Evolutionary conservation across 2,113 vertebrate species (phyloP).

Genomic region (Zosterops hypoxanthus): DNA sequence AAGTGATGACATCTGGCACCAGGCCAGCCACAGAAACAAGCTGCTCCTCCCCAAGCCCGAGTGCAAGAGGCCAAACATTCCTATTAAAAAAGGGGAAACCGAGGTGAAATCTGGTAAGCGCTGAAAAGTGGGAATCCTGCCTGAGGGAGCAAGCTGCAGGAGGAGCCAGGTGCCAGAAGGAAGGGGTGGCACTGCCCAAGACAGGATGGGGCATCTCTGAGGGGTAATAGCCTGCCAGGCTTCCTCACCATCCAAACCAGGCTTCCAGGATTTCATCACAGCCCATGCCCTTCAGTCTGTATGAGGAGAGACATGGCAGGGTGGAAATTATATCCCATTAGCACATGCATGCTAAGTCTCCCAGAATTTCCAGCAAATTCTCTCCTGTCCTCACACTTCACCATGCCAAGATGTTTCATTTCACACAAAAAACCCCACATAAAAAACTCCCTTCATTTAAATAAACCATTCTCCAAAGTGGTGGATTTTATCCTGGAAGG

Average conservation of each 20-base stretch:
- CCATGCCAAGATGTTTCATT: background rate
- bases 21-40: constrained; percentile 76
- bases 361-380: background rate
- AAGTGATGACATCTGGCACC: constrained; percentile 82
- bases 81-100: constrained; percentile 59
- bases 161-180: background rate
- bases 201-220: background rate
- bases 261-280: background rate
- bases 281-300: background rate
- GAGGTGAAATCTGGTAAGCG: constrained; percentile 62
- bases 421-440: background rate
- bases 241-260: background rate
- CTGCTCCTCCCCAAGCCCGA: constrained; percentile 66
- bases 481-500: background rate
- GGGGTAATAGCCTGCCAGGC: background rate
- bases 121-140: constrained; percentile 35
- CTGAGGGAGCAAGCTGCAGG: background rate
- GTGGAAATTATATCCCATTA: background rate
- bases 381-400: background rate
- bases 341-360: background rate
- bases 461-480: background rate
- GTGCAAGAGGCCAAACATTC: constrained; percentile 70
- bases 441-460: background rate
- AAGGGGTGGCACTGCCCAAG: background rate
- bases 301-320: background rate